These are phyloP conservation scores for Pterocles gutturalis DNA, from an alignment of 2,113 vertebrate species.

Conservation along the genomic window DNA sequence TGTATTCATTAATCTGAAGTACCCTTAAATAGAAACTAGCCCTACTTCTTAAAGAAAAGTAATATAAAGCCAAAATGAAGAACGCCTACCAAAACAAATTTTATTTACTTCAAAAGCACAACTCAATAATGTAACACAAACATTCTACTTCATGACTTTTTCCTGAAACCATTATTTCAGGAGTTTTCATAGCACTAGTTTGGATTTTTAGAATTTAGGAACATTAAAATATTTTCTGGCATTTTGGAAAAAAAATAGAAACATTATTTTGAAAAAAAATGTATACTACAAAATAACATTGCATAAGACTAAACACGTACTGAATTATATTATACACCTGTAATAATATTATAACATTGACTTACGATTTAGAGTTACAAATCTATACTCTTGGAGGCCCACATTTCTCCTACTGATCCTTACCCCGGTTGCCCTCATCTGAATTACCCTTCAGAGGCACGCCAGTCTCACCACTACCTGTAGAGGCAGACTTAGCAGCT, in stretches of 20 bases:
- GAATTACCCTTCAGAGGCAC: not conserved
- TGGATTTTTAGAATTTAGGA: not conserved
- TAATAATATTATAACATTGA: not conserved
- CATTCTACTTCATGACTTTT: not conserved
- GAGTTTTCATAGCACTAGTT: not conserved
- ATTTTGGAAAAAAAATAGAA: not conserved
- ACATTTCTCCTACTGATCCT: not conserved
- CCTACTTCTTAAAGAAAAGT: not conserved
- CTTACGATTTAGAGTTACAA: not conserved
- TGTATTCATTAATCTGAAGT: not conserved
- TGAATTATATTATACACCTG: not conserved
- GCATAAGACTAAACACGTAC: not conserved
- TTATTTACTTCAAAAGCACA: not conserved
- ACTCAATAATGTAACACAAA: not conserved
- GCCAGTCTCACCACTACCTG: not conserved
- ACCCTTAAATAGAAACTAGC: not conserved
- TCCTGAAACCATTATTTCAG: not conserved
- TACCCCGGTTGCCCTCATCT: not conserved
- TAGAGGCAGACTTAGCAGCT: not conserved
- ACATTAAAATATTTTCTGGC: not conserved
- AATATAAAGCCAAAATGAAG: not conserved
- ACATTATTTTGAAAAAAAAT: not conserved
- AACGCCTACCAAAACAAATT: not conserved
- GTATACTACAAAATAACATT: not conserved
- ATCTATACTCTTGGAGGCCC: not conserved